Conservation (phyloP, 2,888 invertebrate genomes). For the Apamea crenata region DNA sequence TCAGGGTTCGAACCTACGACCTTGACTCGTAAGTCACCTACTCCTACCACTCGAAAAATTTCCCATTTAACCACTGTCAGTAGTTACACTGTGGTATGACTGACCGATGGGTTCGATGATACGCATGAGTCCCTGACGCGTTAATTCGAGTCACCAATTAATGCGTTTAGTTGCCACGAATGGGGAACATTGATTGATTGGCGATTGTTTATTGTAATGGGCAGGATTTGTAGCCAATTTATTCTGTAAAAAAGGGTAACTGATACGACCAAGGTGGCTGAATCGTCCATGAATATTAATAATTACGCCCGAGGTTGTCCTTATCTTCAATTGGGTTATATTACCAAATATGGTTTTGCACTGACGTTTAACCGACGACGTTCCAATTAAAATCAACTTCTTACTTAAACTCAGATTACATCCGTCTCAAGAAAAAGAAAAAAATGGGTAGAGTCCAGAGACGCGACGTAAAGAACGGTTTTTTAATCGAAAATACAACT, state of each 20-base stretch:
- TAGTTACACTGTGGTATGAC: constrained; percentile 24
- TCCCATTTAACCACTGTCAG: not conserved
- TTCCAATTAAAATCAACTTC: not conserved
- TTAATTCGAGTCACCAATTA: constrained; percentile 47
- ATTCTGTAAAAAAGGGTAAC: not conserved
- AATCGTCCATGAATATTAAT: not conserved
- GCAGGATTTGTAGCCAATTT: not conserved
- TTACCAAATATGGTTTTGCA: no score
- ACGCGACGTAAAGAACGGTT: not conserved
- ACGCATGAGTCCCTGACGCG: constrained; percentile 30
- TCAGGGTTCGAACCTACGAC: not conserved
- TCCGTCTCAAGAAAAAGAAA: not conserved
- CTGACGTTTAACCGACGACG: not conserved
- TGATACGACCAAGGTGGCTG: not conserved
- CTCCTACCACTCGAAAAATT: not conserved
- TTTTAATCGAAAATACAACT: not conserved
- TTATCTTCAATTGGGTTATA: not conserved
- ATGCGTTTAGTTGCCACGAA: constrained; percentile 34
- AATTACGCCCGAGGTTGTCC: no score
- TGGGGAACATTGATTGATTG: constrained; percentile 22
- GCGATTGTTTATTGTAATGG: not conserved
- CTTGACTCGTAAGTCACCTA: no score
- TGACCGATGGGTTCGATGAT: constrained; percentile 49
- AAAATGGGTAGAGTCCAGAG: not conserved
- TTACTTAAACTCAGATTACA: not conserved